Base-by-base conservation (phyloP, 2,797 vertebrate species). In the Gephyroberyx darwinii region DNA sequence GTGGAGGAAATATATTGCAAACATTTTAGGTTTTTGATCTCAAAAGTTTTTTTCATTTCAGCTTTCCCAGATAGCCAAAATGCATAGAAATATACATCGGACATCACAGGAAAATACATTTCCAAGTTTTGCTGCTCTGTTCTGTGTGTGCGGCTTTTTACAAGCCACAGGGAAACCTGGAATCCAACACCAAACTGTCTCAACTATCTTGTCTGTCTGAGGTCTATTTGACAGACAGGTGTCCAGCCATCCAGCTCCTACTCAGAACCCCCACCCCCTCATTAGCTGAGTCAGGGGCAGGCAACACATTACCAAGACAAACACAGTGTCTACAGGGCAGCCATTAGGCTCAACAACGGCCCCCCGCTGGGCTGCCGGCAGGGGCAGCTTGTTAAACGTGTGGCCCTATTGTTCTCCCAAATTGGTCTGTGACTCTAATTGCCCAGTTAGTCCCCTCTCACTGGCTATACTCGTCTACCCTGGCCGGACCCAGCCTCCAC, bases 381-480 rank as follows among this genome's bases (percentile, higher is more conserved):
- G 86, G 88, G 87, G 84, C 76, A 80, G 82, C 90, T 88, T 90
- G 89, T 91, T 86, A 86, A 90, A 90, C 88, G 81, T 86, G 87
- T 89, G 78, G 80, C 69, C 68, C 87, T 74, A 93, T 94, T 95
- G 94, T 94, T 92, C 90, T 88, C 74, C 80, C 79, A 93, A 94
- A 94, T 94, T 93, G 88, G 92, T 81, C 89, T 90, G 87, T 86
- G 88, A 86, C 89, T 91, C 83, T 93, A 93, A 94, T 93, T 90
- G 91, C 83, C 86, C 89, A 89, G 92, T 94, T 94, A 94, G 91
- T 86, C 90, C 88, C 91, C 80, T 89, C 83, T 85, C 78, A 78
- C 45, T 51, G 80, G 75, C 79, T 86, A 56, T 52, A 56, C 77
- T 90, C 83, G 90, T 92, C 92, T 91, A 86, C 91, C 88, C 90